Conservation (phyloP, 2,113 vertebrate species). For the Trichechus manatus region DNA sequence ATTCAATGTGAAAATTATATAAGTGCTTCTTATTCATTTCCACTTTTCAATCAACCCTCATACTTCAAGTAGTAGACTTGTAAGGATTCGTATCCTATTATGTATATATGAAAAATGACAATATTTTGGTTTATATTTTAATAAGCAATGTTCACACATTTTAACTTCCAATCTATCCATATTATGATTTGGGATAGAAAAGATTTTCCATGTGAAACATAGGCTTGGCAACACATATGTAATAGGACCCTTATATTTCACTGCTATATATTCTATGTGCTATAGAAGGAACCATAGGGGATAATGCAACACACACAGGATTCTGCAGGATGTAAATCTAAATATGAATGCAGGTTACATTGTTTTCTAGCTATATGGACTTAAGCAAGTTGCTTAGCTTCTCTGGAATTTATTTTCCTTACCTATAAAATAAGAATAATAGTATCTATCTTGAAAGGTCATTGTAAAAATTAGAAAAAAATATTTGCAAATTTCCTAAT, state of each 20-base stretch:
- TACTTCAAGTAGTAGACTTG: background rate
- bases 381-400: background rate
- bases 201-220: background rate
- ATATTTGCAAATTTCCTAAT: background rate
- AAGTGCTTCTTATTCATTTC: background rate
- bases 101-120: background rate
- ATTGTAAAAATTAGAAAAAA: background rate
- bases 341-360: background rate
- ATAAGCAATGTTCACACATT: background rate
- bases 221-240: background rate
- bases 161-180: background rate
- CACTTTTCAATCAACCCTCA: background rate
- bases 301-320: background rate
- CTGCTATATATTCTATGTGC: background rate
- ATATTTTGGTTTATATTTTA: slow-evolving; percentile 13
- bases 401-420: background rate
- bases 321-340: background rate
- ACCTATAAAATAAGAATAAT: slow-evolving; percentile 25
- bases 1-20: background rate
- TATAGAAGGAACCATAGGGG: background rate
- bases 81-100: background rate
- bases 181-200: background rate
- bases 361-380: background rate
- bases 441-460: background rate
- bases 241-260: background rate